Evolutionary conservation across 1,140 invertebrate genomes (phyloP).

Genomic region (Carposina sasakii): DNA sequence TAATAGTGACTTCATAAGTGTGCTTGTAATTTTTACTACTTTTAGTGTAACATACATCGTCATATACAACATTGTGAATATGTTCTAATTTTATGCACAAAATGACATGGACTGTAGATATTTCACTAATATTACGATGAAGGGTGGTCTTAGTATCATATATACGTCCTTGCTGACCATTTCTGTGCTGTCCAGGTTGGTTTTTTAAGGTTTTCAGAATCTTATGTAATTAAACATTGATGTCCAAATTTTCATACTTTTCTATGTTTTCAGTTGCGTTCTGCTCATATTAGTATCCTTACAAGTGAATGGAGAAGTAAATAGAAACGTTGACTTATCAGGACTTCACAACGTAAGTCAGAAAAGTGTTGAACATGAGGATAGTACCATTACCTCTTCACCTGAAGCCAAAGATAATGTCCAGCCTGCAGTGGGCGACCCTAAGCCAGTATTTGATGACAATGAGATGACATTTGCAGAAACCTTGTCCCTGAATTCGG

Average conservation of each 20-base stretch:
- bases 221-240: slow-evolving; percentile 1
- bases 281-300: slow-evolving; percentile 59
- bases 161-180: slow-evolving; percentile 75
- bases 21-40: no score
- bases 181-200: slow-evolving; percentile 73
- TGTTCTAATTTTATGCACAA: slow-evolving; percentile 57
- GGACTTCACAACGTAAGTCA: slow-evolving; percentile 62
- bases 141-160: slow-evolving; percentile 69
- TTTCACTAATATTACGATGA: slow-evolving; percentile 72
- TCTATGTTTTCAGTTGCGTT: slow-evolving; percentile 48
- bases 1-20: no score
- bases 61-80: slow-evolving; percentile 38
- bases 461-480: slow-evolving; percentile 67
- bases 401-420: no score
- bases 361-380: slow-evolving; percentile 20
- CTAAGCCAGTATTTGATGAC: slow-evolving; percentile 25
- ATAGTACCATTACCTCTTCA: no score
- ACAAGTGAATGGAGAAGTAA: slow-evolving; percentile 38
- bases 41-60: no score
- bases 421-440: no score
- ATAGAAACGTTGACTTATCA: slow-evolving; percentile 47
- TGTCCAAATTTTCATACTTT: slow-evolving; percentile 2
- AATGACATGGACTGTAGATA: slow-evolving; percentile 66
- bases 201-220: slow-evolving; percentile 13
- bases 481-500: slow-evolving; percentile 70